These are phyloP conservation scores for Parnassius smintheus DNA, from an alignment of 2,888 invertebrate genomes.

Conservation along the genomic window DNA sequence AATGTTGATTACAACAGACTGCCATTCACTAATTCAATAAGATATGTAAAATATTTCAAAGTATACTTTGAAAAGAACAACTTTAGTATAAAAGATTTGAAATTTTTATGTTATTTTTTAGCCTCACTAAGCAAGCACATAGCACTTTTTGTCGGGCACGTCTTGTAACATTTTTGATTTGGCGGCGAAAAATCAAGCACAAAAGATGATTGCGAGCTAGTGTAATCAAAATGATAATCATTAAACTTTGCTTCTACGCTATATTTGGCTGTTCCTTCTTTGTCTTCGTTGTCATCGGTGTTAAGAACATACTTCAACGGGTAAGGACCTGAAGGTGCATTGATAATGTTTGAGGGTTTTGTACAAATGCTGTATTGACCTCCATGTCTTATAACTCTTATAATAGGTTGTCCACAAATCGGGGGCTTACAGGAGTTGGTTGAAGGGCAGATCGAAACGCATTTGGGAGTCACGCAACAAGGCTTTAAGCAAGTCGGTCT, in stretches of 20 bases:
- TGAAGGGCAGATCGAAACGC: slow-evolving; percentile 46
- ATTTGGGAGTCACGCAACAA: slow-evolving; percentile 47
- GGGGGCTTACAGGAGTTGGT: slow-evolving; percentile 46
- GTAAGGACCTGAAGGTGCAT: slow-evolving; percentile 64
- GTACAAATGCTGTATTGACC: slow-evolving; percentile 70
- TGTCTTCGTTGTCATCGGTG: slow-evolving; percentile 38
- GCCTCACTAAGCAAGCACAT: slow-evolving; percentile 42
- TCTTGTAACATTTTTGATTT: slow-evolving; percentile 52
- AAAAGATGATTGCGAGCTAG: slow-evolving; percentile 68
- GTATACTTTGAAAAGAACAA: background rate
- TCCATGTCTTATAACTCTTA: slow-evolving; percentile 62
- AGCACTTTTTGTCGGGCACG: slow-evolving; percentile 54
- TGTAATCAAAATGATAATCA: slow-evolving; percentile 70
- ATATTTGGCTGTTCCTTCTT: slow-evolving; percentile 41
- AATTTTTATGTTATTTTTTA: slow-evolving; percentile 8
- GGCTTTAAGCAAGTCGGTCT: slow-evolving; percentile 47
- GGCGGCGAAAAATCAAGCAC: slow-evolving; percentile 71
- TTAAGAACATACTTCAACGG: slow-evolving; percentile 71
- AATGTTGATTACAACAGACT: too few species aligned
- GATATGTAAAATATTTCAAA: too few species aligned
- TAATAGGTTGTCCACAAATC: slow-evolving; percentile 48
- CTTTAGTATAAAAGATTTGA: background rate
- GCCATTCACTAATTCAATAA: too few species aligned
- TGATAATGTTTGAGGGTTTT: slow-evolving; percentile 63
- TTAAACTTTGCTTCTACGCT: slow-evolving; percentile 73